Percentiles rank a stretch among this genome's conserved stretches.
Conservation (phyloP, 2,888 invertebrate species). For the Adela reaumurella region DNA sequence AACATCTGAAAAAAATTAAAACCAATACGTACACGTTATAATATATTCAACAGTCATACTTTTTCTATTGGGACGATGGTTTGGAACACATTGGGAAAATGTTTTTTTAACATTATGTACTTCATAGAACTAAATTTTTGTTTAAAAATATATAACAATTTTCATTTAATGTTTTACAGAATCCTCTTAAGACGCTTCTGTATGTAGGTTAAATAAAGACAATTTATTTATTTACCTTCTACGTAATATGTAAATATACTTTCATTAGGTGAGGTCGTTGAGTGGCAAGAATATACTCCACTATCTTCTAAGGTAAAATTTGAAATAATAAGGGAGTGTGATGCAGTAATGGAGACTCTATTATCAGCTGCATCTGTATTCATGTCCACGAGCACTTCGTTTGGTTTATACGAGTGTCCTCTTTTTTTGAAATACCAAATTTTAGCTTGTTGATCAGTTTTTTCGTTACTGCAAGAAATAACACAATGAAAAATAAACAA, state of each 20-base stretch:
- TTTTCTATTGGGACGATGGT: no score
- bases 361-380: neutral
- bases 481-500: no score
- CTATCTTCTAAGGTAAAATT: constrained; percentile 15
- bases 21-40: no score
- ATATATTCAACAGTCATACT: no score
- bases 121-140: no score
- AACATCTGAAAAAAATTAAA: constrained; percentile 9
- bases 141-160: no score
- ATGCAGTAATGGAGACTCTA: constrained; percentile 9
- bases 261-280: constrained; percentile 3
- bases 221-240: constrained; percentile 12
- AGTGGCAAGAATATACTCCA: constrained; percentile 19
- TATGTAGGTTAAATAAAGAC: no score
- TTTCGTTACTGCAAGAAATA: constrained; percentile 6
- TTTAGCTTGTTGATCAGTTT: constrained; percentile 14
- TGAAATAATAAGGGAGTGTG: constrained; percentile 14
- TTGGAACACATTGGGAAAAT: no score
- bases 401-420: constrained; percentile 4
- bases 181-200: no score
- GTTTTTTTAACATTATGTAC: no score
- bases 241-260: constrained; percentile 11
- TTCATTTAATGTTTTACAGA: no score
- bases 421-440: constrained; percentile 17
- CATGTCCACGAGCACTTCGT: constrained; percentile 4